Conservation (phyloP, 2,888 invertebrate genomes). For the Eupithecia subumbrata region DNA sequence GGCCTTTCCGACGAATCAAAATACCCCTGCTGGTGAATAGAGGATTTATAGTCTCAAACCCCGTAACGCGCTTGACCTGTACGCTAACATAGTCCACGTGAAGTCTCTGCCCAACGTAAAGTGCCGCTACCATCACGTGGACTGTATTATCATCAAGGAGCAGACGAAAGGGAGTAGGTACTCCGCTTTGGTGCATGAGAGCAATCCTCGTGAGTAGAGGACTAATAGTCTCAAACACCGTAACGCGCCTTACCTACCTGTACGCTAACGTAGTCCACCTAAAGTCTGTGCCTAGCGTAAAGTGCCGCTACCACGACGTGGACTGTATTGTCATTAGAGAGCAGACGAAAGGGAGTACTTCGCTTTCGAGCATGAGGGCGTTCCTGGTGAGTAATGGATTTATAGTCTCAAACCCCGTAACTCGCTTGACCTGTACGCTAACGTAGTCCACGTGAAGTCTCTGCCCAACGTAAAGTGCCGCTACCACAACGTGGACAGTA, state of each 20-base stretch:
- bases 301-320: conserved; percentile 93
- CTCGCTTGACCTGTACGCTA: conserved; percentile 91
- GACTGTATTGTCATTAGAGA: conserved; percentile 99
- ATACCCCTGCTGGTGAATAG: conserved; percentile 82
- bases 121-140: conserved; percentile 94
- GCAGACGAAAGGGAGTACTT: conserved; percentile 96
- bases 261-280: conserved; percentile 98
- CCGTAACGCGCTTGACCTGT: conserved; percentile 89
- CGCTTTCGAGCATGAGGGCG: conserved; percentile 97
- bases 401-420: conserved; percentile 87
- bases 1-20: no score
- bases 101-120: conserved; percentile 96
- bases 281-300: conserved; percentile 95
- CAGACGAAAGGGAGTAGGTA: conserved; percentile 99
- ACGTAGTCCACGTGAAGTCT: conserved; percentile 97
- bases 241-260: no score
- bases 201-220: conserved; percentile 83
- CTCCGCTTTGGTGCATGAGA: conserved; percentile 97
- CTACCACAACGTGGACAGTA: conserved; percentile 96
- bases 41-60: conserved; percentile 85
- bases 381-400: conserved; percentile 76
- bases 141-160: conserved; percentile 98
- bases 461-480: conserved; percentile 95
- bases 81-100: conserved; percentile 98
- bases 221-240: no score